phyloP scores from a whole-genome alignment of 2,888 invertebrate species.

The Nemurella pictetii region DNA sequence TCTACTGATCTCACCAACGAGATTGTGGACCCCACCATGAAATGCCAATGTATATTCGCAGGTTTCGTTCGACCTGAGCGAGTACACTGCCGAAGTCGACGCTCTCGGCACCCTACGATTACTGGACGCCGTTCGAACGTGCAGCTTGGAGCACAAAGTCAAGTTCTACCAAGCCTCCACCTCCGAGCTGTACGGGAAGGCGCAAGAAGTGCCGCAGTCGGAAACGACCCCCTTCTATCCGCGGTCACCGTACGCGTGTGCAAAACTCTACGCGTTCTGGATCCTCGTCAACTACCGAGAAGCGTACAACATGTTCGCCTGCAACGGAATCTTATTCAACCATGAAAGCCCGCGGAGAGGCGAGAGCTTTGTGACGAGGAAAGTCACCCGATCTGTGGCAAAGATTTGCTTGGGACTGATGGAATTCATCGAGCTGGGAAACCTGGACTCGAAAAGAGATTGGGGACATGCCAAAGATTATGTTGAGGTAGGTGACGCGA shows the following conservation, averaged over 20 bases:
- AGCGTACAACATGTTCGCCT: slow-evolving; percentile 93
- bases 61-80: slow-evolving; percentile 95
- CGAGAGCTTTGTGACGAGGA: slow-evolving; percentile 97
- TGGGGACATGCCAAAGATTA: slow-evolving; percentile 99
- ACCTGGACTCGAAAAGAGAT: slow-evolving; percentile 92
- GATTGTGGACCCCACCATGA: no score
- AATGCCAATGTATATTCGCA: no score
- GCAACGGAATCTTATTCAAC: slow-evolving; percentile 95
- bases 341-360: slow-evolving; percentile 95
- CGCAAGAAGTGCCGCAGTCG: slow-evolving; percentile 87
- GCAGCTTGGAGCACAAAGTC: slow-evolving; percentile 77
- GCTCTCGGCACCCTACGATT: slow-evolving; percentile 91
- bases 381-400: slow-evolving; percentile 96
- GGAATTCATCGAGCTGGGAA: slow-evolving; percentile 86
- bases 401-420: slow-evolving; percentile 90
- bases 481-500: slow-evolving; percentile 69
- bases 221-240: slow-evolving; percentile 97
- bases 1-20: no score
- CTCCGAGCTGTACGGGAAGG: slow-evolving; percentile 93
- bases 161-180: slow-evolving; percentile 96
- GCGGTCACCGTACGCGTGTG: slow-evolving; percentile 93
- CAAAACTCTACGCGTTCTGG: slow-evolving; percentile 95
- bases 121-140: slow-evolving; percentile 89
- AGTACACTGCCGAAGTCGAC: slow-evolving; percentile 98
- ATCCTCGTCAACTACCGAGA: slow-evolving; percentile 94